Evolutionary conservation across 53 echinoderm and acorn worm genomes (phyloP), one percentile per base, ranked within the genome.

Genomic region (Crossaster papposus): DNA sequence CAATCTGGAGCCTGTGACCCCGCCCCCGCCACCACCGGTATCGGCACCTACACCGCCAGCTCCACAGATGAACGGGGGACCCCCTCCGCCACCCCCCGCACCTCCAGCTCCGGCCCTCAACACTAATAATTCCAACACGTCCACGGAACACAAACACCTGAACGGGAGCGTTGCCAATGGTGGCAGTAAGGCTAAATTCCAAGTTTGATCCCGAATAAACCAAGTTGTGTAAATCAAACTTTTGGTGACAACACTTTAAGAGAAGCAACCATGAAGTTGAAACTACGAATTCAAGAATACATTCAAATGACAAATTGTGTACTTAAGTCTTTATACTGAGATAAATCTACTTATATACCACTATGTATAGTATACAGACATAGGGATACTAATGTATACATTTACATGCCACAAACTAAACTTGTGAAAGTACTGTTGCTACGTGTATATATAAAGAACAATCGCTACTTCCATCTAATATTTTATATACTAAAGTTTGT

Each of bases 21-120:
- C 91, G 4, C 91, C 91, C 17, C 91, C 91, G 24, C 91, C 91
- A 7, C 84, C 91, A 36, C 90, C 90, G 7, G 54, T 81, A 14
- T 24, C 55, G 34, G 76, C 83, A 3, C 90, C 88, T n/a, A 64
- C 88, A 1, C 88, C 88, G 44, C 44, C 44, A 5, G 44, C 5
- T 34, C 77, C 58, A 3, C 88, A 72, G 51, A 24, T 35, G 51
- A 78, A 78, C 78, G 78, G 78, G 44, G 78, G 78, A 23, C 78
- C 78, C n/a, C 78, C 51, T 6, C 26, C 88, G 51, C 89, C 89
- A 13, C 83, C 85, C 9, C 75, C 86, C 6, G 51, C 33, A 34
- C 76, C 77, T 13, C 75, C 86, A 7, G 51, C 33, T 22, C 76
- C 77, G 2, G 62, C 4, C 31, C 33, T 87, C 30, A 87, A 87